These are phyloP conservation scores for Limanda limanda DNA, from an alignment of 2,113 vertebrate species.

Conservation along the genomic window DNA sequence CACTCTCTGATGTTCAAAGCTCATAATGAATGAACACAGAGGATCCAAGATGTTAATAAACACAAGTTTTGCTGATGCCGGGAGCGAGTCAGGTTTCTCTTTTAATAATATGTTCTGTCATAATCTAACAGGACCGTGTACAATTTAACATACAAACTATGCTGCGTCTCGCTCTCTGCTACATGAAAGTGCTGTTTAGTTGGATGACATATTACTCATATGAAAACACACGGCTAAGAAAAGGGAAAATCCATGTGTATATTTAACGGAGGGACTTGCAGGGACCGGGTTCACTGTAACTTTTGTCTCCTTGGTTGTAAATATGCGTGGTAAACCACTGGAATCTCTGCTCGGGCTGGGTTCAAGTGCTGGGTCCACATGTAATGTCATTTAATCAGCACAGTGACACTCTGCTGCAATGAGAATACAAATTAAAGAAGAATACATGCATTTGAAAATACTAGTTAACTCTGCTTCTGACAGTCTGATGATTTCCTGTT, in stretches of 20 bases:
- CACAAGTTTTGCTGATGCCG: background rate
- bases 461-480: background rate
- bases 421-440: conserved; percentile 12
- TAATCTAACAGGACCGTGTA: background rate
- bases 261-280: conserved; percentile 30
- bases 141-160: background rate
- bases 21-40: conserved; percentile 2
- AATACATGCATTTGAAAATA: background rate
- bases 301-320: conserved; percentile 67
- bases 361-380: conserved; percentile 25
- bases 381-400: conserved; percentile 45
- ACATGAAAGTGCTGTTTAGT: conserved; percentile 3
- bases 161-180: background rate
- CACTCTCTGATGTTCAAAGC: conserved; percentile 3
- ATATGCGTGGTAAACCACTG: conserved; percentile 61
- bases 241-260: conserved; percentile 40
- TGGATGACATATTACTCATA: conserved; percentile 25
- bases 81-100: background rate
- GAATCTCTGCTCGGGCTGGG: conserved; percentile 53
- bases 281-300: conserved; percentile 24
- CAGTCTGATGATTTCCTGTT: background rate
- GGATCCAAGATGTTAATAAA: conserved; percentile 12
- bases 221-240: conserved; percentile 15
- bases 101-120: background rate
- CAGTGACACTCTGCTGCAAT: conserved; percentile 28